phyloP scores from a whole-genome alignment of 2,888 invertebrate species.

The Peribatodes rhomboidaria region DNA sequence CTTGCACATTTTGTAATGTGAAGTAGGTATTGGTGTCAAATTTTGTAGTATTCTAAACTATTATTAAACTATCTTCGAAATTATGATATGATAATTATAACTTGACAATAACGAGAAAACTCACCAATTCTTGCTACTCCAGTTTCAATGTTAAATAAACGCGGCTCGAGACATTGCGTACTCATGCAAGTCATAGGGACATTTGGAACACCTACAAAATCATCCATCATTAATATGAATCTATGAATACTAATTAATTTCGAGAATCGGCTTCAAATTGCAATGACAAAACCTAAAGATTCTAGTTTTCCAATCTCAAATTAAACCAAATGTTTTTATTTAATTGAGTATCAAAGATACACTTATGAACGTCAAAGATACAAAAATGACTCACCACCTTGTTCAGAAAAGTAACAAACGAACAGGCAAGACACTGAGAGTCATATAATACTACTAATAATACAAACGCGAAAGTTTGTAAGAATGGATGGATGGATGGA shows the following conservation, averaged over 20 bases:
- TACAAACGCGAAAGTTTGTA: no score
- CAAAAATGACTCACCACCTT: background rate
- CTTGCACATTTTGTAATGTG: no score
- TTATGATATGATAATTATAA: background rate
- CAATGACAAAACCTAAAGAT: background rate
- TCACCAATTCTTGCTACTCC: conserved; percentile 78
- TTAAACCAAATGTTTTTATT: no score
- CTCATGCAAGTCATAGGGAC: conserved; percentile 56
- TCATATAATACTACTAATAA: no score
- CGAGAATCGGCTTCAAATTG: background rate
- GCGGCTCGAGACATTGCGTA: conserved; percentile 53
- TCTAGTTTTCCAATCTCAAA: background rate
- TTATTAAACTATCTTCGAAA: no score
- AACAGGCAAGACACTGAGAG: no score
- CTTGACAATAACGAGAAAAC: conserved; percentile 51
- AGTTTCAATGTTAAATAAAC: conserved; percentile 55
- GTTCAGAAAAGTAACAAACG: no score
- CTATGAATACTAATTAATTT: background rate
- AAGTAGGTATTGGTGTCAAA: no score
- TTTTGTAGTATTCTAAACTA: no score
- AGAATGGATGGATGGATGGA: no score
- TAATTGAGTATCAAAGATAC: no score
- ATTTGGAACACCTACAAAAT: conserved; percentile 68
- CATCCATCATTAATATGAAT: conserved; percentile 1
- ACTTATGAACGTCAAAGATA: no score